Conservation (phyloP, 2,113 vertebrate genomes). For the Eupsittula cactorum region DNA sequence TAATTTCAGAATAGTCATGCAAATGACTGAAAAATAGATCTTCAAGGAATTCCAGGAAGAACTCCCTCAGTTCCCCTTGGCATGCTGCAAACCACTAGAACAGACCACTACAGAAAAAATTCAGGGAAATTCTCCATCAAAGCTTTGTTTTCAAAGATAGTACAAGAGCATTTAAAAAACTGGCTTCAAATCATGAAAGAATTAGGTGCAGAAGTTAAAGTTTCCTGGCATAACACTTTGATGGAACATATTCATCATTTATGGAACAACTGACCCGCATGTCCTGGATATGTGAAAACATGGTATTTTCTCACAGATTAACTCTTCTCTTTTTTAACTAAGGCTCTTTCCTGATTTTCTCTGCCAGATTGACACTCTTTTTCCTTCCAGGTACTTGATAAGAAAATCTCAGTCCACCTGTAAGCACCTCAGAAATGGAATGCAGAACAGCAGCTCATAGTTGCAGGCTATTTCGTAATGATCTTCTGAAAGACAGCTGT, state of each 20-base stretch:
- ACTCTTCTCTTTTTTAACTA: not conserved
- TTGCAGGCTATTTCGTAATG: not conserved
- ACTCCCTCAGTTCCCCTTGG: not conserved
- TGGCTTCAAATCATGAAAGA: not conserved
- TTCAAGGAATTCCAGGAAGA: not conserved
- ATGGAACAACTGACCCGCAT: conserved; percentile 6
- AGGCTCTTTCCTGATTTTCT: not conserved
- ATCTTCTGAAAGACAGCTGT: not conserved
- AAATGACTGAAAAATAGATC: not conserved
- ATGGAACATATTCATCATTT: not conserved
- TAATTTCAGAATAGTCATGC: not conserved
- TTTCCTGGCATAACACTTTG: not conserved
- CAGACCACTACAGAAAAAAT: not conserved
- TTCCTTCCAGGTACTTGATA: not conserved
- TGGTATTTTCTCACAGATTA: conserved; percentile 7
- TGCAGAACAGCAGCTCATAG: not conserved
- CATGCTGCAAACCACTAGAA: not conserved
- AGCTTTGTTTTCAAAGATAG: not conserved
- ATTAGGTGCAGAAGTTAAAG: conserved; percentile 46
- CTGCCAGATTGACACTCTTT: not conserved
- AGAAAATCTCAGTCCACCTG: not conserved
- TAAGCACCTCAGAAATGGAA: not conserved
- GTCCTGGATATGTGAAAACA: not conserved
- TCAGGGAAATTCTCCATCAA: not conserved
- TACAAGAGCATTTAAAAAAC: not conserved